Evolutionary conservation across 2,113 vertebrate species (phyloP), one percentile per base, ranked within the genome.

Genomic region (Plectropomus leopardus): DNA sequence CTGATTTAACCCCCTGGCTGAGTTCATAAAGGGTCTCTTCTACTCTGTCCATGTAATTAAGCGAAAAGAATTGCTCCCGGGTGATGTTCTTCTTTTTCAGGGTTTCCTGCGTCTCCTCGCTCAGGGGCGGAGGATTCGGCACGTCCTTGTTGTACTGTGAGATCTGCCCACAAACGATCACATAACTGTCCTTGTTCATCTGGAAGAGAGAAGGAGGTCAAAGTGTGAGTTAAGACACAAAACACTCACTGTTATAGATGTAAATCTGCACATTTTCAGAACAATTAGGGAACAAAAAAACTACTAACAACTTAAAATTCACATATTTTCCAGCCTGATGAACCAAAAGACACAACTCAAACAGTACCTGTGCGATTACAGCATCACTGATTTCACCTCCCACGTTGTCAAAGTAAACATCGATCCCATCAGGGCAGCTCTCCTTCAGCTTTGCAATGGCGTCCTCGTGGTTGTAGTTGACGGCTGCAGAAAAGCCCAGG

Each of bases 381-480:
- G 91, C 36, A 48, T 99, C 95, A 19, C 97, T 99, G 92, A 97
- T 95, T 73, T 94, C 89, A 68, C 98, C 98, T 11, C 98, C 98
- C 58, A 99, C 97, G 15, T 99, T 99, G 88, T 99, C 98, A 84
- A 99, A 99, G 90, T 99, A 99, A 79, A 98, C 86, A 78, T 99
- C 97, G 54, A 99, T 94, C 55, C 98, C 98, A 1, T 75, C 81
- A 0, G 97, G 97, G 83, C 98, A 99, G 63, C 91, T 84, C 53
- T 96, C 91, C 67, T 17, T 93, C 6, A 99, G 96, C 51, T 89
- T 93, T 6, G 93, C 76, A 2, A 91, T 78, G 10, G 98, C 87
- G 13, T 96, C 92, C 2, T 77, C 96, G 21, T 87, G 85, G 67
- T 95, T 96, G 90, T 99, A 99, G 94, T 98, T 98, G 76, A 99